A percentile compares a stretch with the other conserved stretches of the same genome.
Evolutionary conservation across 2,888 invertebrate species (phyloP).

Genomic region (Gymnoscelis rufifasciata): DNA sequence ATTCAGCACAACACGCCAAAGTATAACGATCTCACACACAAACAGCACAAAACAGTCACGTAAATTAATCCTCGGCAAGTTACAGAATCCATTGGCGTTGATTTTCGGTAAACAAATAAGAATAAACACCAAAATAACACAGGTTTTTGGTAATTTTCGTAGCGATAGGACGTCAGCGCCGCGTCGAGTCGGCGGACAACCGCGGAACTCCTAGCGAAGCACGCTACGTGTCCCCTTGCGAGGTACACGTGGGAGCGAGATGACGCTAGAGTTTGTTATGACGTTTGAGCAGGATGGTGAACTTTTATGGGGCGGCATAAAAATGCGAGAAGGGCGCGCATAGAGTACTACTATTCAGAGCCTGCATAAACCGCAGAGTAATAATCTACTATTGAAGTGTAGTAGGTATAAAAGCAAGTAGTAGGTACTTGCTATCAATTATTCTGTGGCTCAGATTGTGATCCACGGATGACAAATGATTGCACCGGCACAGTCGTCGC

Average conservation of each 20-base stretch:
- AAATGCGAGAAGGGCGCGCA: conserved; percentile 65
- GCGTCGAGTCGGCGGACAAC: conserved; percentile 71
- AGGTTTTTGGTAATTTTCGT: conserved; percentile 53
- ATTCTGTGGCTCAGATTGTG: conserved; percentile 46
- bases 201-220: conserved; percentile 63
- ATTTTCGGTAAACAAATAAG: conserved; percentile 65
- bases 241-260: conserved; percentile 53
- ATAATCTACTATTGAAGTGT: too few species aligned
- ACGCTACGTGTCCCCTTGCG: conserved; percentile 63
- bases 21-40: conserved; percentile 62
- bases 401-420: too few species aligned
- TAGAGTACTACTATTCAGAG: conserved; percentile 31
- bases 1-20: conserved; percentile 70
- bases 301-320: conserved; percentile 55
- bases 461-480: conserved; percentile 58
- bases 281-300: conserved; percentile 38
- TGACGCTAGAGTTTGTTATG: conserved; percentile 13
- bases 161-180: conserved; percentile 73
- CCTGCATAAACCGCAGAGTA: conserved; percentile 36
- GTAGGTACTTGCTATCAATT: too few species aligned
- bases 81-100: conserved; percentile 56
- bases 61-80: conserved; percentile 48
- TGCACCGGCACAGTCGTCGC: conserved; percentile 45
- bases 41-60: conserved; percentile 55
- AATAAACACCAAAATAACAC: conserved; percentile 36